phyloP scores from a whole-genome alignment of 2,113 vertebrate genomes.

The Pseudorhombus dupliciocellatus region DNA sequence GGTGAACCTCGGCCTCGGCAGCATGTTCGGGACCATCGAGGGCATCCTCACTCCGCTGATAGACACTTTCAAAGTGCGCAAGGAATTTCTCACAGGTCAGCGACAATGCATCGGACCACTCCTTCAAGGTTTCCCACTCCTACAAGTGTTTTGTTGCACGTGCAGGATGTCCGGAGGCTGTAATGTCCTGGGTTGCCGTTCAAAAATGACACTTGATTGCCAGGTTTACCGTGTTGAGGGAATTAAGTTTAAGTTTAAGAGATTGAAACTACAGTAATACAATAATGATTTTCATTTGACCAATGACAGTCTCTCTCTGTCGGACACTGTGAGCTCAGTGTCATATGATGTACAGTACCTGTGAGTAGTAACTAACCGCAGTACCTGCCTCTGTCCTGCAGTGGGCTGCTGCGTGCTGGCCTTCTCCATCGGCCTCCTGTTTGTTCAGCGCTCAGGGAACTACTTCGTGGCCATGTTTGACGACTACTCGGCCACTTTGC shows the following conservation, averaged over 20 bases:
- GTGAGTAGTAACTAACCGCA: background rate
- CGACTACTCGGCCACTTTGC: conserved; percentile 96
- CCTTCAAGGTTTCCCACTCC: background rate
- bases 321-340: background rate
- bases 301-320: no score
- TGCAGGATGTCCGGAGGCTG: no score
- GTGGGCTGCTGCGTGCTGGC: conserved; percentile 91
- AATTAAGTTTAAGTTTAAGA: no score
- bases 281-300: no score
- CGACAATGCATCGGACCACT: background rate
- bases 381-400: conserved; percentile 68
- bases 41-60: conserved; percentile 94
- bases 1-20: conserved; percentile 94
- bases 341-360: background rate
- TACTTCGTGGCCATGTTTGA: conserved; percentile 99
- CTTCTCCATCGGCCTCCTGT: conserved; percentile 92
- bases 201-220: no score
- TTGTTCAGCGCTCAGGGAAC: conserved; percentile 97
- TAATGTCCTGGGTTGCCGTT: no score
- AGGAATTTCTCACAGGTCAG: conserved; percentile 91
- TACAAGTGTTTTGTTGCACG: no score
- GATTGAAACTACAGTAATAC: no score
- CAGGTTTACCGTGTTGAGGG: no score
- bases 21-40: conserved; percentile 98
- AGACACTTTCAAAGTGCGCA: conserved; percentile 95